Base-by-base conservation (phyloP, 2,888 invertebrate species). In the Troides aeacus region DNA sequence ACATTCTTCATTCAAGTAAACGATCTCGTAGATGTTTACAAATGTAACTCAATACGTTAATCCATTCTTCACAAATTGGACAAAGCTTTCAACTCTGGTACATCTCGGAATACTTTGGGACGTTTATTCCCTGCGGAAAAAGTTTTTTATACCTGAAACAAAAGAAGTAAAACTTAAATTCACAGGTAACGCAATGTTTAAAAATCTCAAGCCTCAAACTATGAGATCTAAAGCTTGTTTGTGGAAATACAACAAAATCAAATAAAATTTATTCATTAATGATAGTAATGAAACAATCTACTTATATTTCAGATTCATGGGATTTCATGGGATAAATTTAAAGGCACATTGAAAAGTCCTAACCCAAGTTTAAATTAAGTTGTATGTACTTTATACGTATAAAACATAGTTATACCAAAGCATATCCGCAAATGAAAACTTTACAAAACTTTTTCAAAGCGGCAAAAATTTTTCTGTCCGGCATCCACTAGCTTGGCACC, bases 401-500 rank as follows among this genome's bases (percentile, higher is more conserved):
- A 60, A 64, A 60, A 67, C 70, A 67, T 30, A 60, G 66, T 64
- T 60, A 60, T 60, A 42, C 56, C 53, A 67, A 64, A 67, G 59
- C 63, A 60, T 39, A 65, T 62, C 65, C 53, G 39, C 60, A 71
- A 65, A 71, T 68, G 65, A 65, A 71, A 71, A 71, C 58, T 68
- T 71, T 30, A 23, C 30, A 39, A 59, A 60, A 71, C 39, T 61
- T 68, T 58, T 68, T 57, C 62, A 68, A 71, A 62, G 68, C 18
- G 63, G 62, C 21, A 68, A 62, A 65, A 62, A 62, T 62, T 62
- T 71, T 63, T 68, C 66, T 71, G n/a, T 69, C 63, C 56, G 59
- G 60, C 39, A 50, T 36, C 63, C 53, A 72, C 71, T 75, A 75
- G 77, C 78, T 77, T 77, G 74, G 72, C 73, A 79, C 74, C 74